Evolutionary conservation across 2,888 invertebrate genomes (phyloP).

Genomic region (Lithophane leautieri): DNA sequence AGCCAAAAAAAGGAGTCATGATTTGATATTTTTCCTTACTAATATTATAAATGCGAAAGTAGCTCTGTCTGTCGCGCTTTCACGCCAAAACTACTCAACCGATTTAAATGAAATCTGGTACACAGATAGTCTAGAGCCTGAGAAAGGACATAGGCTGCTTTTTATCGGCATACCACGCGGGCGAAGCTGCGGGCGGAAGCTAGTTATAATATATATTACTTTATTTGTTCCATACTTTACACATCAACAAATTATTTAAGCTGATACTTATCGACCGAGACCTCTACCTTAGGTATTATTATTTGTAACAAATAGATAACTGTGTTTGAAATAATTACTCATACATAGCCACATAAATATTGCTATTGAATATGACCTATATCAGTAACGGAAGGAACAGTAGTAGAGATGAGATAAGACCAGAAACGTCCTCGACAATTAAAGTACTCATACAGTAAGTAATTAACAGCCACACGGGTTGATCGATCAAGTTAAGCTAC

Average conservation of each 20-base stretch:
- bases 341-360: not conserved
- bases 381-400: slow-evolving; percentile 54
- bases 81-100: too few relatives aligned
- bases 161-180: too few relatives aligned
- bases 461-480: too few relatives aligned
- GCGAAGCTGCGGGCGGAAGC: too few relatives aligned
- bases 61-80: too few relatives aligned
- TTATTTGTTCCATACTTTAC: not conserved
- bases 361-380: slow-evolving; percentile 36
- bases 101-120: too few relatives aligned
- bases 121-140: too few relatives aligned
- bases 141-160: too few relatives aligned
- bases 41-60: too few relatives aligned
- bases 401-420: slow-evolving; percentile 40
- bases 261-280: slow-evolving; percentile 1
- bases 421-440: slow-evolving; percentile 17
- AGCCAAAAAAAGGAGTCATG: too few relatives aligned
- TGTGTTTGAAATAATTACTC: slow-evolving; percentile 44
- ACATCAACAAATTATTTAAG: slow-evolving; percentile 3
- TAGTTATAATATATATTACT: too few relatives aligned
- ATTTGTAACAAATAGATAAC: slow-evolving; percentile 29
- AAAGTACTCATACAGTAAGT: not conserved
- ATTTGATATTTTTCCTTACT: not conserved
- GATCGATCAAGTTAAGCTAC: too few relatives aligned
- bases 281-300: slow-evolving; percentile 25